Conservation (phyloP, 2,797 vertebrate genomes). For the Trachurus trachurus region DNA sequence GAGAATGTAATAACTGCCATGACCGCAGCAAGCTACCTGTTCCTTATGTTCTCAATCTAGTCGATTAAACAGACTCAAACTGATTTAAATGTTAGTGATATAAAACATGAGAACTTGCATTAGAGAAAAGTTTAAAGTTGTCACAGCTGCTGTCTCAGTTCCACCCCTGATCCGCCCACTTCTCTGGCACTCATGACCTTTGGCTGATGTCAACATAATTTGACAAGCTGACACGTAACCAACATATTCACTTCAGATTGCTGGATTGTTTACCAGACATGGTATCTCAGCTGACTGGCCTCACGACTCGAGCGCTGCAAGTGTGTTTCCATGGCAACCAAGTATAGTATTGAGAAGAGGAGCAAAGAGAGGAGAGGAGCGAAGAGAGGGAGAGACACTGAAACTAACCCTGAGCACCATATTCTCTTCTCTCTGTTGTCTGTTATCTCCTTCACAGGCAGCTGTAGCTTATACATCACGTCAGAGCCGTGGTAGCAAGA, state of each 20-base stretch:
- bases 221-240: constrained; percentile 46
- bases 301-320: constrained; percentile 76
- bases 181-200: constrained; percentile 30
- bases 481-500: not conserved
- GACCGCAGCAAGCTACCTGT: not conserved
- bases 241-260: constrained; percentile 42
- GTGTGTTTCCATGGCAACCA: constrained; percentile 84
- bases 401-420: constrained; percentile 54
- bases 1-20: not conserved
- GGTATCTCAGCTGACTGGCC: constrained; percentile 71
- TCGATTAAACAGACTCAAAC: not conserved
- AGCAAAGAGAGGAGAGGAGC: constrained; percentile 50
- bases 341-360: constrained; percentile 75
- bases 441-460: constrained; percentile 19
- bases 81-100: constrained; percentile 9
- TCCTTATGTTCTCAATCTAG: not conserved
- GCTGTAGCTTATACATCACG: constrained; percentile 15
- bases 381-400: constrained; percentile 46
- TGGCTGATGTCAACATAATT: constrained; percentile 33
- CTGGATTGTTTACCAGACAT: constrained; percentile 73
- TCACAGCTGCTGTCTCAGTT: constrained; percentile 13
- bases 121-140: constrained; percentile 7
- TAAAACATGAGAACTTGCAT: constrained; percentile 13
- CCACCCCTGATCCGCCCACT: constrained; percentile 5
- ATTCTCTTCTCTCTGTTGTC: constrained; percentile 21